These are phyloP conservation scores for Minunthozetes semirufus DNA, from an alignment of 2,888 invertebrate genomes.

Conservation along the genomic window DNA sequence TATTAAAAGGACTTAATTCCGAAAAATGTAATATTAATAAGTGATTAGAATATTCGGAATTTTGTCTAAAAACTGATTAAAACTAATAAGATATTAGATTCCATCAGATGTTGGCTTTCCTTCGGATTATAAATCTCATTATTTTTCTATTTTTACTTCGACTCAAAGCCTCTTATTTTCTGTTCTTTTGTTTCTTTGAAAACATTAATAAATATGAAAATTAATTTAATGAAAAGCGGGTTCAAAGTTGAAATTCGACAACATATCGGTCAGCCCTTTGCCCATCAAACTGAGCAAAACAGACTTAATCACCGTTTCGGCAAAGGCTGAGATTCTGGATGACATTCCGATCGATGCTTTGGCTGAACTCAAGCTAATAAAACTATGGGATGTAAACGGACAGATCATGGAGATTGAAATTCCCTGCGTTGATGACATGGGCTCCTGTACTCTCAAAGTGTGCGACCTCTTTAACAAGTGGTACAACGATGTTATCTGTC, in stretches of 20 bases:
- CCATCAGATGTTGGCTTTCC: too few relatives aligned
- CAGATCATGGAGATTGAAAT: constrained; percentile 5
- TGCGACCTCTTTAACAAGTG: constrained; percentile 30
- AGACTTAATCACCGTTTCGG: constrained; percentile 8
- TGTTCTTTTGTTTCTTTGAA: too few relatives aligned
- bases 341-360: constrained; percentile 33
- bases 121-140: too few relatives aligned
- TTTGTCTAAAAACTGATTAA: too few relatives aligned
- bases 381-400: constrained; percentile 1
- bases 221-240: not conserved
- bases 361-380: constrained; percentile 13
- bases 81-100: too few relatives aligned
- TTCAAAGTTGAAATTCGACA: constrained; percentile 11
- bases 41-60: too few relatives aligned
- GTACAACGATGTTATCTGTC: constrained; percentile 36
- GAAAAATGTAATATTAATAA: too few relatives aligned
- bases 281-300: constrained; percentile 32
- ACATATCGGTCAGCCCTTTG: constrained; percentile 18
- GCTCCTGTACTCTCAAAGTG: constrained; percentile 22
- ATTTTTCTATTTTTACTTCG: too few relatives aligned
- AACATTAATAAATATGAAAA: not conserved
- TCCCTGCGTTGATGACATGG: constrained; percentile 33
- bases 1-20: too few relatives aligned
- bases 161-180: too few relatives aligned
- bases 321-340: constrained; percentile 11